These are phyloP conservation scores for Poeciliopsis infans DNA, from an alignment of 2,797 vertebrate genomes.

Conservation along the genomic window DNA sequence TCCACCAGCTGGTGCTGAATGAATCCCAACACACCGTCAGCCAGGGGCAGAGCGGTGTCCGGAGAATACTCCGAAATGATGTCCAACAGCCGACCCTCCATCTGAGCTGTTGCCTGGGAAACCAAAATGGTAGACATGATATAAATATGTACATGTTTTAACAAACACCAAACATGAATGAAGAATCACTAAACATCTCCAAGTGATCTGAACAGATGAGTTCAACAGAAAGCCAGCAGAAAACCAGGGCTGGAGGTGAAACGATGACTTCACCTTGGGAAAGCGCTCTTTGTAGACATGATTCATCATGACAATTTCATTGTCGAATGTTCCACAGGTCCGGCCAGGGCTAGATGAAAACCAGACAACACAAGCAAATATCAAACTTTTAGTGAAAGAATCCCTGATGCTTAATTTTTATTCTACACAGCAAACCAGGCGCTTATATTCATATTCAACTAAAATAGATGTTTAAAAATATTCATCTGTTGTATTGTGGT, in stretches of 20 bases:
- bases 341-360: slow-evolving; percentile 86
- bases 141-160: not conserved
- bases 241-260: not conserved
- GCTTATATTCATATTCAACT: not conserved
- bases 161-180: not conserved
- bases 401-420: not conserved
- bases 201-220: not conserved
- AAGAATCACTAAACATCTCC: not conserved
- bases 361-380: not conserved
- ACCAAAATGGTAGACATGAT: slow-evolving; percentile 30
- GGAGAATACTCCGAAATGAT: slow-evolving; percentile 84
- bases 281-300: slow-evolving; percentile 96
- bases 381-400: not conserved
- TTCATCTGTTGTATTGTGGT: not conserved
- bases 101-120: slow-evolving; percentile 88
- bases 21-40: slow-evolving; percentile 92
- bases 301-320: slow-evolving; percentile 97
- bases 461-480: not conserved
- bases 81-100: slow-evolving; percentile 90
- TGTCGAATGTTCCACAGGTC: slow-evolving; percentile 88
- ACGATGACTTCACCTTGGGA: slow-evolving; percentile 82
- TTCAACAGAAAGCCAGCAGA: not conserved
- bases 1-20: slow-evolving; percentile 95
- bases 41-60: slow-evolving; percentile 84
- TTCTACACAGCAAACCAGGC: not conserved